Base-by-base conservation (phyloP, 2,888 invertebrate genomes). In the Rhagonycha lutea region DNA sequence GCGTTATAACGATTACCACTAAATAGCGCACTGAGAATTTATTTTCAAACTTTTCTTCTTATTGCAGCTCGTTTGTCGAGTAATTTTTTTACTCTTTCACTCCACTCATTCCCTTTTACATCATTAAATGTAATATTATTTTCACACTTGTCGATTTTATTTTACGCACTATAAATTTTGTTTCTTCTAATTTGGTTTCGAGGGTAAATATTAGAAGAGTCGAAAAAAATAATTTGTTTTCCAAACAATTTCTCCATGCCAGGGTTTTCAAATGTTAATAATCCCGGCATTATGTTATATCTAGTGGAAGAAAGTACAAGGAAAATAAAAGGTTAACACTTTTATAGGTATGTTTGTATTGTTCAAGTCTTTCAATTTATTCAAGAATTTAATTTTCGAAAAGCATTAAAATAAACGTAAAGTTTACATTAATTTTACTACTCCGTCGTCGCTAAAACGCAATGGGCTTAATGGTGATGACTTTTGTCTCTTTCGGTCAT, bases 21-120 rank as follows among this genome's bases (percentile, higher is more conserved):
- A 76, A 79, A 79, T 74, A 75, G 76, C 74, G 76, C 72, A 79
- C 78, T 70, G 73, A 75, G 73, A 76, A 78, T 75, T 78, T 79
- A 78, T 78, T 78, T 76, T 67, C 72, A 62, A 75, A 75, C 68
- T 76, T 71, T 47, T 47, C 47, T 47, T 71, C 61, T 70, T 73
- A 74, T 74, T 76, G 73, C 76, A 47, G 47, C 69, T 76, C 73
- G 69, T 72, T 76, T 72, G 76, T 72, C 70, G 70, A 26, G 29
- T 61, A 70, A 47, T 47, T 74, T 74, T 74, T 74, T 74, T 74
- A 73, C 69, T 62, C 70, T 73, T 73, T 72, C 61, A 47, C 72
- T 67, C 32, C 32, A 68, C 28, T 14, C 28, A 24, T 32, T 62
- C 24, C 67, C 72, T 65, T 72, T 72, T 18, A 72, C 24, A 63